Percentiles rank a stretch among this genome's conserved stretches.
Conservation (phyloP, 2,888 invertebrate genomes). For the Rugalucina vietnamica region DNA sequence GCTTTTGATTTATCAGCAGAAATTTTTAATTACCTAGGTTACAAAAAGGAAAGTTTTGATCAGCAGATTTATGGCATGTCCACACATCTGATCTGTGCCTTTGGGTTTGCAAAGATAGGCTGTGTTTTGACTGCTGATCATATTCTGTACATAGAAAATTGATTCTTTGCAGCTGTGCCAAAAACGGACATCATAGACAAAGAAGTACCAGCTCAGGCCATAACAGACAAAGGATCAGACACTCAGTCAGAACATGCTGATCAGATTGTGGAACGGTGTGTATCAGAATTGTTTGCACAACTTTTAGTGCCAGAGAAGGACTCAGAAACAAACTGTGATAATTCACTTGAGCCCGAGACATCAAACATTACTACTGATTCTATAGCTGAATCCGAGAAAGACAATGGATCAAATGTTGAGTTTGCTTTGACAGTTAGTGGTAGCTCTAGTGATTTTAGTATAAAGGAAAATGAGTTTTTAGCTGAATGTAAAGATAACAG, state of each 20-base stretch:
- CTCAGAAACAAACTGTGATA: neutral
- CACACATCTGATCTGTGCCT: too few relatives aligned
- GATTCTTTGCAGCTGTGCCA: neutral
- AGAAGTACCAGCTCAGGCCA: neutral
- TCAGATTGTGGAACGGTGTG: too few relatives aligned
- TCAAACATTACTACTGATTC: neutral
- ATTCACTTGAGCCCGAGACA: neutral
- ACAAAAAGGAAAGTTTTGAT: too few relatives aligned
- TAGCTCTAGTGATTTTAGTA: conserved; percentile 27
- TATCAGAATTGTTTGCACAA: neutral
- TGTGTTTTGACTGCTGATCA: too few relatives aligned
- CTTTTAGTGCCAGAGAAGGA: neutral
- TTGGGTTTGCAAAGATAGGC: too few relatives aligned
- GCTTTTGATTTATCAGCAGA: too few relatives aligned
- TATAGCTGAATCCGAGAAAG: neutral
- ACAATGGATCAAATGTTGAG: conserved; percentile 15
- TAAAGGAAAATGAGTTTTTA: conserved; percentile 41
- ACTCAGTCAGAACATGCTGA: neutral
- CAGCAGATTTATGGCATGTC: too few relatives aligned
- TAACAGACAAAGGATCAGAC: neutral
- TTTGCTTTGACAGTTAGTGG: conserved; percentile 5
- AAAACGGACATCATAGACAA: neutral
- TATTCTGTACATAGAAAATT: too few relatives aligned
- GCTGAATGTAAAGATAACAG: conserved; percentile 15
- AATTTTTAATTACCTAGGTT: too few relatives aligned